phyloP scores from a whole-genome alignment of 1,140 invertebrate species.

The Lepidurus arcticus region DNA sequence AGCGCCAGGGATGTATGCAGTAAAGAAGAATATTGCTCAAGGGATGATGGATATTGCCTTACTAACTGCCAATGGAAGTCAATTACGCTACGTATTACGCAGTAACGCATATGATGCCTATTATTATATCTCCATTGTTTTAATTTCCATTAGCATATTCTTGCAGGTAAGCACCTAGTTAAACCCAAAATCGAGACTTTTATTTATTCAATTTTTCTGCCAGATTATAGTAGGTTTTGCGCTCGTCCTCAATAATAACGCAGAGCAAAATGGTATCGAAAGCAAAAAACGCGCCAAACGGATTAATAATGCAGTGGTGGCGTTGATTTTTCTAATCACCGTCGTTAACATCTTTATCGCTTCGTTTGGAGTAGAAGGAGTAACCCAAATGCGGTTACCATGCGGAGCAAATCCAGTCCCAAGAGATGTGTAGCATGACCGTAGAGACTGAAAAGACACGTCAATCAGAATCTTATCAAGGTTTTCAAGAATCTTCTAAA shows the following conservation, averaged over 20 bases:
- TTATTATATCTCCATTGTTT: slow-evolving; percentile 39
- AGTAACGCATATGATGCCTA: slow-evolving; percentile 34
- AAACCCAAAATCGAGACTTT: not conserved
- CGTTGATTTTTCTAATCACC: slow-evolving; percentile 28
- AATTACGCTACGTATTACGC: slow-evolving; percentile 43
- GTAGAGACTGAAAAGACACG: too few species aligned
- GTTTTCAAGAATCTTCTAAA: too few species aligned
- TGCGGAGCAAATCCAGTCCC: not conserved
- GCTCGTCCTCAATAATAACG: slow-evolving; percentile 28
- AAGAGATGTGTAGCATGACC: not conserved
- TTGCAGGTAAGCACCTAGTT: slow-evolving; percentile 41
- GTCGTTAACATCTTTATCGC: slow-evolving; percentile 33
- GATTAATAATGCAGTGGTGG: slow-evolving; percentile 6
- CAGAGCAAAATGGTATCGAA: slow-evolving; percentile 25
- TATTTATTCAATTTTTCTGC: not conserved
- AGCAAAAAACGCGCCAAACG: not conserved
- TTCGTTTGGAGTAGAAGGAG: slow-evolving; percentile 31
- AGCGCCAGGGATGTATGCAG: slow-evolving; percentile 37
- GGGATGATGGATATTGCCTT: slow-evolving; percentile 42
- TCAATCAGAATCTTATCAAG: too few species aligned
- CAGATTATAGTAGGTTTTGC: slow-evolving; percentile 29
- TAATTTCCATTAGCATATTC: slow-evolving; percentile 43
- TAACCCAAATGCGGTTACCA: not conserved
- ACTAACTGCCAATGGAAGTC: slow-evolving; percentile 44
- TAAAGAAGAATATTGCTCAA: slow-evolving; percentile 46